Evolutionary conservation across 2,113 vertebrate genomes (phyloP), one percentile per base, ranked within the genome.

Genomic region (Potamarius usumacintae): DNA sequence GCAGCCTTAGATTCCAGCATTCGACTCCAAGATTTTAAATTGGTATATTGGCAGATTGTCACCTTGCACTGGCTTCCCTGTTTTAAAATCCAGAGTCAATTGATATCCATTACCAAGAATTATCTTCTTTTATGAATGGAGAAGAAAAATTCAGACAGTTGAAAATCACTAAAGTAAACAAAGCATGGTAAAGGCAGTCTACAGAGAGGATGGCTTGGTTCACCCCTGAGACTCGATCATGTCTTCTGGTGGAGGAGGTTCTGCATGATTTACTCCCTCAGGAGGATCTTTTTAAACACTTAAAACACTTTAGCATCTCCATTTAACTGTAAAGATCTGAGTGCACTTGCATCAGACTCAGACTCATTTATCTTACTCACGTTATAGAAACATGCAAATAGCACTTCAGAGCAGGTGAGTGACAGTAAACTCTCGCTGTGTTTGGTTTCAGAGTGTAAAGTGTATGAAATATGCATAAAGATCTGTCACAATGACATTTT

Each of bases 231-330:
- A 57, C 57, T 85, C 52, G 18, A 50, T 85, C 25, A 5, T 82
- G 60, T 42, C 17, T 84, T 34, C 53, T 12, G 42, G 50, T 57
- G 22, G 30, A 82, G 83, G 65, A 76, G 83, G 42, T 82, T 60
- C n/a, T 27, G 65, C 74, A 82, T 84, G 42, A 60, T 79, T 72
- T 48, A 27, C 34, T 53, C 7, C 4, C 22, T 84, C 30, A 22
- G 4, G 8, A 78, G 57, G 22, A 25, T 53, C 71, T 55, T 34
- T 60, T 83, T 85, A 69, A 82, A 87, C 83, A 85, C 58, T 77
- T 85, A 34, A 72, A 82, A 85, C 84, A 52, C 58, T 69, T 85
- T 58, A 83, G 34, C 57, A 82, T 80, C 83, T 83, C 79, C 42
- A 81, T 82, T 83, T 72, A 67, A 81, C 12, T 62, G 57, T 62